A percentile compares a stretch with the other conserved stretches of the same genome.
Conservation (phyloP, 2,888 invertebrate species). For the Oscheius sp. region DNA sequence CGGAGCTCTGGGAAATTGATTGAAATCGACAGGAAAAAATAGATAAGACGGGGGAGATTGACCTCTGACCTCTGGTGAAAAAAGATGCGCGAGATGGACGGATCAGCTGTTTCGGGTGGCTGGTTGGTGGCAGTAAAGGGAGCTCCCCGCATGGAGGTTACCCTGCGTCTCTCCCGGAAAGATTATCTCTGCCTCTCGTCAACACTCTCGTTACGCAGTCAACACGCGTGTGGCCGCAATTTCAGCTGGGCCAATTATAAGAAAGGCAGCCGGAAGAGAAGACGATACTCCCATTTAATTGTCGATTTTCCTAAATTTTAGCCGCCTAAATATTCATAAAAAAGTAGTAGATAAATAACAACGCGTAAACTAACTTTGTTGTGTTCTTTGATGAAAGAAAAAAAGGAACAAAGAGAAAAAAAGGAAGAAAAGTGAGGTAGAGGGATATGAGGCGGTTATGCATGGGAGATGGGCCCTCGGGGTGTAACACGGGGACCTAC, state of each 20-base stretch:
- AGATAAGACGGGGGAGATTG: not conserved
- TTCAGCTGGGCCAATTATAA: no score
- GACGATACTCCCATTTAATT: no score
- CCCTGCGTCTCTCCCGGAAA: conserved; percentile 12
- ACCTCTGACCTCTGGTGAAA: no score
- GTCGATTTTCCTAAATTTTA: no score
- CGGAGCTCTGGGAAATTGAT: not conserved
- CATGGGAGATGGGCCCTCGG: not conserved
- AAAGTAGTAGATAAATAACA: no score
- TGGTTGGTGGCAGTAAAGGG: conserved; percentile 24
- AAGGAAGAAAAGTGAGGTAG: no score
- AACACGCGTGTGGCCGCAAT: not conserved
- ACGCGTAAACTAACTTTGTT: no score
- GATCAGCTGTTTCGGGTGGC: conserved; percentile 18
- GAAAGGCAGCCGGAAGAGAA: no score
- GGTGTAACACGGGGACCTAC: no score
- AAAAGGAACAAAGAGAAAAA: no score
- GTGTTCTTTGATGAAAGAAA: no score
- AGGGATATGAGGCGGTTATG: not conserved
- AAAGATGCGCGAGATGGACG: not conserved
- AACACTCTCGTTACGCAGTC: conserved; percentile 20
- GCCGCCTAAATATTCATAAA: no score
- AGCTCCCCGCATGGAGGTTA: not conserved
- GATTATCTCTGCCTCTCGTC: conserved; percentile 6
- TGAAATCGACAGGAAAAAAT: not conserved